Evolutionary conservation across 2,113 vertebrate genomes (phyloP).

Genomic region (Elachura formosa): DNA sequence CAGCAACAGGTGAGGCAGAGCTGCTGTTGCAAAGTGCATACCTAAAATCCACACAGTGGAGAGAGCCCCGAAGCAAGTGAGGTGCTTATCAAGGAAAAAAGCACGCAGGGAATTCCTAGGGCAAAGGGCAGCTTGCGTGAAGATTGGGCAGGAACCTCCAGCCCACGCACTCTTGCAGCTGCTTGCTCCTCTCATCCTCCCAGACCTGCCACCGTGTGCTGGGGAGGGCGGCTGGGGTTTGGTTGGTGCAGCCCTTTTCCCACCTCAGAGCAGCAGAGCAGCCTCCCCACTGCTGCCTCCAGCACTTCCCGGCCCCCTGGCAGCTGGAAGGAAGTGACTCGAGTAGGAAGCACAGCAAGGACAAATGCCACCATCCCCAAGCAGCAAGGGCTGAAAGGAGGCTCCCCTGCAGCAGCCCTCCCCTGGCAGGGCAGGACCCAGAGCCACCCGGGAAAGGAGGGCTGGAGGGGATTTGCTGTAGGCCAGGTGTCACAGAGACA

Average conservation of each 20-base stretch:
- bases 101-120: neutral
- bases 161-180: slow-evolving; percentile 18
- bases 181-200: neutral
- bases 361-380: neutral
- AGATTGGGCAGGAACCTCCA: neutral
- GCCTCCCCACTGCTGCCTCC: neutral
- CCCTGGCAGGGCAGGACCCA: fast-evolving
- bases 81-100: neutral
- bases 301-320: neutral
- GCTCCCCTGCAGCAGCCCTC: neutral
- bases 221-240: neutral
- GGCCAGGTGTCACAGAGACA: neutral
- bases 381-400: fast-evolving
- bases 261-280: neutral
- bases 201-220: neutral
- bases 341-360: neutral
- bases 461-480: neutral
- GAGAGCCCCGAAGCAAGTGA: neutral
- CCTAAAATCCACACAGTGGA: neutral
- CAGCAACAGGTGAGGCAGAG: fast-evolving
- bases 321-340: neutral
- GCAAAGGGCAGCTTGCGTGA: neutral
- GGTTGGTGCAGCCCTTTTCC: neutral
- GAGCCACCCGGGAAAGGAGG: neutral
- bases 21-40: neutral